Evolutionary conservation across 1,140 invertebrate species (phyloP), one percentile per base, ranked within the genome.

Genomic region (Micrasema minimum): DNA sequence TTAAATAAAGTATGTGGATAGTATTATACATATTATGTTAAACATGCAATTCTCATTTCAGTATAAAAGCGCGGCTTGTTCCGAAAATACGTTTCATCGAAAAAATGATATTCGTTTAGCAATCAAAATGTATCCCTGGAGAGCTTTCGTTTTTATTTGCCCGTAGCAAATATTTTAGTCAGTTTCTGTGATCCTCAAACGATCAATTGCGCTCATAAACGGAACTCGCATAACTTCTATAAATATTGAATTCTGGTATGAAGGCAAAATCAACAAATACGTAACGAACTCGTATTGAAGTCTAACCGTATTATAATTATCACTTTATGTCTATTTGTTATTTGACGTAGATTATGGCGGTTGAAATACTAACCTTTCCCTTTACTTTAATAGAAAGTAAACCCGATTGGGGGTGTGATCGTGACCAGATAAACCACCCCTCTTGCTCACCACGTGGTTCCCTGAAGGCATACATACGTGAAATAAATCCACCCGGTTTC

Each of bases 71-170:
- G 18, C n/a, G 4, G 38, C 38, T 62, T 62, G n/a, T 11, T 22
- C 14, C 18, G 37, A 26, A 45, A 62, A n/a, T 16, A 43, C 12
- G 62, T 45, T 43, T 7, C n/a, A 50, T 46, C 45, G 62, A 31
- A 48, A 65, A 37, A 35, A 16, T 48, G 62, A 9, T 65, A 65
- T 62, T 22, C 10, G 62, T 65, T 65, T 50, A 65, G 50, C 50
- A 65, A 65, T 48, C 62, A 35, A 65, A 65, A 65, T 65, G 22
- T 65, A n/a, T 65, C 43, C 45, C 62, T 11, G 0, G 62, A 20
- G 46, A 65, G 31, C 14, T 50, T 65, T 31, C 26, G 16, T 41
- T 65, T 65, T 48, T 65, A 65, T 65, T 65, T 65, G n/a, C 26
- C 10, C 43, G 2, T 3, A 48, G 18, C 35, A 45, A 64, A 64